phyloP scores from a whole-genome alignment of 2,888 invertebrate species.

The Mythimna albipuncta region DNA sequence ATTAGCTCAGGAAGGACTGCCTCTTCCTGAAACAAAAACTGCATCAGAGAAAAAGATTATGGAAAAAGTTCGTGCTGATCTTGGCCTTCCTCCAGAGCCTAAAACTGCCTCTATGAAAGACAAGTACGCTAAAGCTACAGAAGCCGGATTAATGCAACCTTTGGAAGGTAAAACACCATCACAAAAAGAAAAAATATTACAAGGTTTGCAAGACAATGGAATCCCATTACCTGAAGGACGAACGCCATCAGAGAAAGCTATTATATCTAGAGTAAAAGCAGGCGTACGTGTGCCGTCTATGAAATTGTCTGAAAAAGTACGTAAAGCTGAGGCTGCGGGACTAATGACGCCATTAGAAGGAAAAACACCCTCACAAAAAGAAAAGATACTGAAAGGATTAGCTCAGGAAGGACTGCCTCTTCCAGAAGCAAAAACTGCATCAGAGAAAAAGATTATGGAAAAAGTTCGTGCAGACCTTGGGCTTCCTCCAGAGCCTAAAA shows the following conservation, averaged over 20 bases:
- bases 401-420: background rate
- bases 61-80: background rate
- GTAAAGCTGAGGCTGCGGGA: slow-evolving; percentile 5
- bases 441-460: background rate
- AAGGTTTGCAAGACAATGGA: background rate
- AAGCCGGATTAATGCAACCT: background rate
- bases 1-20: background rate
- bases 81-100: slow-evolving; percentile 3
- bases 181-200: slow-evolving; percentile 6
- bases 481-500: slow-evolving; percentile 6
- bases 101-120: slow-evolving; percentile 2
- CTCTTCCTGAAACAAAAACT: slow-evolving; percentile 3
- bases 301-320: background rate
- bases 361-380: background rate
- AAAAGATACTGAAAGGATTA: background rate
- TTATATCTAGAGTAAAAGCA: background rate
- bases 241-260: background rate
- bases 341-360: slow-evolving; percentile 1
- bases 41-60: background rate
- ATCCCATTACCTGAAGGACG: slow-evolving; percentile 15
- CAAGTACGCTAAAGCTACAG: slow-evolving; percentile 1
- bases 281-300: background rate
- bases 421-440: background rate
- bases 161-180: background rate
- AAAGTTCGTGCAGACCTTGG: background rate